phyloP scores from a whole-genome alignment of 2,797 vertebrate genomes.

The Danio albolineatus region DNA sequence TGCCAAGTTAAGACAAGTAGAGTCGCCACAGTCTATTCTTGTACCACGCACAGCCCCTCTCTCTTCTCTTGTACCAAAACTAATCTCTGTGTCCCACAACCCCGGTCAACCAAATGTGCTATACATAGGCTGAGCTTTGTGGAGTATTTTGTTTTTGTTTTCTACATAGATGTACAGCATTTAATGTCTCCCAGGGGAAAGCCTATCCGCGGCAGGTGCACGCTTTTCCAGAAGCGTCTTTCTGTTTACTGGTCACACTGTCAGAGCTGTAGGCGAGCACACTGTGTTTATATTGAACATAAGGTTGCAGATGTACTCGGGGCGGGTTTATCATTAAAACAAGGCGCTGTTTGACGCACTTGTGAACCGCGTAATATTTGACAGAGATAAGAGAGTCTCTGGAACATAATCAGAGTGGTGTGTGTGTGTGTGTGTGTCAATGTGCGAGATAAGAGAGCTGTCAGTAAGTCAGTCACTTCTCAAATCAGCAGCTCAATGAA shows the following conservation, averaged over 20 bases:
- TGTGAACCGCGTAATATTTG: not conserved
- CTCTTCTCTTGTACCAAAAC: not conserved
- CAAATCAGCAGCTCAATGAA: not conserved
- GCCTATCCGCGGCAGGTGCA: slow-evolving; percentile 12
- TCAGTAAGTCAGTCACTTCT: not conserved
- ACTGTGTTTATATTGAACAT: not conserved
- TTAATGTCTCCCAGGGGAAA: not conserved
- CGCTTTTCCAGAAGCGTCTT: slow-evolving; percentile 6
- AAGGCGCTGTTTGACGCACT: not conserved
- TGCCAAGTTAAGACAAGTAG: not conserved
- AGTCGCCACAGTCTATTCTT: not conserved
- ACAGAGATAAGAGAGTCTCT: not conserved
- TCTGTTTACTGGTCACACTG: not conserved
- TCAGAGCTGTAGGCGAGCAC: not conserved
- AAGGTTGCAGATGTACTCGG: not conserved
- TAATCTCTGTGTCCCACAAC: not conserved
- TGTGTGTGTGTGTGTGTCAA: not conserved
- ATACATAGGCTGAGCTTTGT: slow-evolving; percentile 33
- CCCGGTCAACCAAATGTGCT: not conserved
- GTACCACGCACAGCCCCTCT: not conserved
- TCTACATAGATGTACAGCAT: slow-evolving; percentile 5
- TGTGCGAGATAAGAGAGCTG: not conserved
- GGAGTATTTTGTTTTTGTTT: slow-evolving; percentile 1
- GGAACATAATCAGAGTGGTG: not conserved
- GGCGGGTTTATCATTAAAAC: not conserved